A percentile compares a stretch with the other conserved stretches of the same genome.
phyloP scores from a whole-genome alignment of 2,797 vertebrate genomes.

The Sarcophilus harrisii region DNA sequence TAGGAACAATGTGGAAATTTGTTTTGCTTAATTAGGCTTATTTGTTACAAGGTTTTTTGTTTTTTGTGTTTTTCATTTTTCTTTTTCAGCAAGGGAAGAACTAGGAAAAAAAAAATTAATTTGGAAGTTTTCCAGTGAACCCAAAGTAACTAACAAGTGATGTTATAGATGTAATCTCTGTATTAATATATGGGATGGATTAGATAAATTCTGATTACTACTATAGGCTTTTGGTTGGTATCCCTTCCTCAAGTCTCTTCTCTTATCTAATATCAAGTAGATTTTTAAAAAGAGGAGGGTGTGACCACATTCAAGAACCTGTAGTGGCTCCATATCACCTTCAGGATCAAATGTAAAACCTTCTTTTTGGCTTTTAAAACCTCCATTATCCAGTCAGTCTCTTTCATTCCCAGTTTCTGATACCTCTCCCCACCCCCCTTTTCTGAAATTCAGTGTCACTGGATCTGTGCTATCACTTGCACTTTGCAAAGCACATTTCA shows the following conservation, averaged over 20 bases:
- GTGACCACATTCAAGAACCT: not conserved
- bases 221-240: not conserved
- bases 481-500: not conserved
- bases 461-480: not conserved
- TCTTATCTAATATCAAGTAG: not conserved
- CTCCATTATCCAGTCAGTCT: not conserved
- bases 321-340: not conserved
- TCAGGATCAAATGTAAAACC: not conserved
- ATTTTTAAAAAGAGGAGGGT: not conserved
- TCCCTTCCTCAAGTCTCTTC: not conserved
- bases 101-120: not conserved
- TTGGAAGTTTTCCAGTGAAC: not conserved
- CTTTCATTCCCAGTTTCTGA: not conserved
- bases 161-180: not conserved
- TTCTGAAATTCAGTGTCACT: not conserved
- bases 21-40: not conserved
- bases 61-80: not conserved
- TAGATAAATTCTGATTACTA: not conserved
- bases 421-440: not conserved
- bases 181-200: not conserved
- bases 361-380: not conserved
- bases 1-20: not conserved
- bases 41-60: not conserved
- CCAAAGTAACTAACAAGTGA: not conserved
- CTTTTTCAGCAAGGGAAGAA: not conserved